Evolutionary conservation across 1,140 invertebrate genomes (phyloP), one percentile per base, ranked within the genome.

Genomic region (Drosophila parabipectinata): DNA sequence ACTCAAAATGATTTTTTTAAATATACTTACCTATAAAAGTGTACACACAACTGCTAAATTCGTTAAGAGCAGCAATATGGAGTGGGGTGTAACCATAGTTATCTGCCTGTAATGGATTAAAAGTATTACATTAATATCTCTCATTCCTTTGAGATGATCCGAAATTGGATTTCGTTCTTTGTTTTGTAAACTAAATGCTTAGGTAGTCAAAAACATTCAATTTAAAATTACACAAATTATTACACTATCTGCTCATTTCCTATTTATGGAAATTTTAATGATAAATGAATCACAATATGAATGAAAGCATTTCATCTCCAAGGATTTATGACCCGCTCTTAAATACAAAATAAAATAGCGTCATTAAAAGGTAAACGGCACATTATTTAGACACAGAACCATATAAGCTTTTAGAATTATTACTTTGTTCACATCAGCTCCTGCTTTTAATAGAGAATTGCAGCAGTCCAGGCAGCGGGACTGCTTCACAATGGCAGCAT

Each of bases 21-120:
- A 18, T 6, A 48, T 2, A 58, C 71, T 92, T 85, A 93, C 93
- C 93, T 54, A 98, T 91, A 14, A 98, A 93, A 18, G 97, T 92
- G 55, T 95, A 93, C 0, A 96, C 96, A 77, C 96, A 96, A 21
- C 93, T 93, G 4, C 96, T 96, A 67, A 95, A 96, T 91, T 97
- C 96, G 88, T 97, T 97, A 3, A 97, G 92, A 0, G 97, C 97
- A 1, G 97, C 96, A 34, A 97, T 94, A 90, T 98, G 97, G 9
- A 98, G 90, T 0, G 94, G 95, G 28, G 94, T 97, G 92, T 95
- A 98, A 55, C 95, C 97, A 92, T 94, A 98, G 78, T 94, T 94
- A 74, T 96, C 96, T 0, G 95, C 93, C 72, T 71, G 67, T 4
- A 57, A 50, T 12, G 1, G 7, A 44, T 8, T 6, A 41, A 44